Conservation (phyloP, 2,888 invertebrate species). For the Mimumesa dahlbomi region DNA sequence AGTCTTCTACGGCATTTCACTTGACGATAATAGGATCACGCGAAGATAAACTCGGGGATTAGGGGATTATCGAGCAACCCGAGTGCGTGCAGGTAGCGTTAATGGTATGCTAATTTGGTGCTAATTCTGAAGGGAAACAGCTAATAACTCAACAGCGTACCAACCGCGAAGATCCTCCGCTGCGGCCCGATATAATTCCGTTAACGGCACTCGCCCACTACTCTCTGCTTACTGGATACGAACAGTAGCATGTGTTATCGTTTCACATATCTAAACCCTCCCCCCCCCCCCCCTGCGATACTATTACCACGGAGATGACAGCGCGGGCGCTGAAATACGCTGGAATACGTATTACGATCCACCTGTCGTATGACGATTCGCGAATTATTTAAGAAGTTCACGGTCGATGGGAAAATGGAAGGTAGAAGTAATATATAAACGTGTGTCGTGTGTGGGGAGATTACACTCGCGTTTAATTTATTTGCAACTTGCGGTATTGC, state of each 20-base stretch:
- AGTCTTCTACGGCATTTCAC: constrained; percentile 35
- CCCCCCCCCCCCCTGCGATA: constrained; percentile 7
- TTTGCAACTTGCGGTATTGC: no score
- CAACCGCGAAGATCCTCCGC: constrained; percentile 48
- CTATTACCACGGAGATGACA: constrained; percentile 9
- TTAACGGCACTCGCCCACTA: constrained; percentile 26
- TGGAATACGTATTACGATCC: neutral
- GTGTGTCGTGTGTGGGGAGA: no score
- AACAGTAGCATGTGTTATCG: constrained; percentile 45
- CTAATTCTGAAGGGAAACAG: constrained; percentile 70
- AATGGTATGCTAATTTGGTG: constrained; percentile 70
- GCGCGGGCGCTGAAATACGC: neutral
- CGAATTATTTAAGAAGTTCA: constrained; percentile 1
- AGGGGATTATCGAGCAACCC: constrained; percentile 66
- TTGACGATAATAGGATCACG: constrained; percentile 62
- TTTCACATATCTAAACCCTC: constrained; percentile 12
- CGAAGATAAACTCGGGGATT: constrained; percentile 62
- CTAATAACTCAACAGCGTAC: constrained; percentile 67
- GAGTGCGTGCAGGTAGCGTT: constrained; percentile 58
- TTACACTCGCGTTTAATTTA: no score
- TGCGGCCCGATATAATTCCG: constrained; percentile 46
- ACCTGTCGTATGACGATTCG: neutral
- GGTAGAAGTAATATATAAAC: no score
- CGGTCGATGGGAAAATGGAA: no score
- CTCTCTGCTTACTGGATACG: constrained; percentile 19